These are phyloP conservation scores for Lanius collurio DNA, from an alignment of 2,113 vertebrate species.

Conservation along the genomic window DNA sequence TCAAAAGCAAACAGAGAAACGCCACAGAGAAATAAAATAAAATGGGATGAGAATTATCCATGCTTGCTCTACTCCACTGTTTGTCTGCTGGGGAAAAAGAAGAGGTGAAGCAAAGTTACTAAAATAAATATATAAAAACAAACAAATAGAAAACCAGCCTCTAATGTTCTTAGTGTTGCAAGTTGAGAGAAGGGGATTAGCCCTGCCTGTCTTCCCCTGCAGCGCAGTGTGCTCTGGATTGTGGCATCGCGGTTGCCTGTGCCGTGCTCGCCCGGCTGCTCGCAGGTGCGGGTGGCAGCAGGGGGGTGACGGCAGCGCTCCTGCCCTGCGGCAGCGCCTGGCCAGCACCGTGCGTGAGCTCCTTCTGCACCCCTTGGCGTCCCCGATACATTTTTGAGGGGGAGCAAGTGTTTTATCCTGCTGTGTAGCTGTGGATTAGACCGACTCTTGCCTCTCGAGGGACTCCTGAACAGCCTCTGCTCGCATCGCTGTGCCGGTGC, in stretches of 20 bases:
- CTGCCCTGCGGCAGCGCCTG: background rate
- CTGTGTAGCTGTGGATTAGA: background rate
- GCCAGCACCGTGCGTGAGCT: accelerated
- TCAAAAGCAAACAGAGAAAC: conserved; percentile 55
- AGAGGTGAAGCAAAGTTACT: background rate
- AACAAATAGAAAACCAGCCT: background rate
- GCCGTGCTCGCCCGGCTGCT: background rate
- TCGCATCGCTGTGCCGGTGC: background rate
- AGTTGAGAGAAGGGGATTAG: background rate
- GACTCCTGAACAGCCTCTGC: background rate
- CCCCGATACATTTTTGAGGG: background rate
- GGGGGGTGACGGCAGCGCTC: background rate
- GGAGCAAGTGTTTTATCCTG: background rate
- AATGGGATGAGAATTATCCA: conserved; percentile 46
- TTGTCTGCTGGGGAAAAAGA: conserved; percentile 2
- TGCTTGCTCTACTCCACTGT: background rate
- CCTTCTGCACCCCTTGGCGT: background rate
- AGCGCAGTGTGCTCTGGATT: background rate
- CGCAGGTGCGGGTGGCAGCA: background rate
- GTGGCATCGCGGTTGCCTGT: background rate
- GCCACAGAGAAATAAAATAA: conserved; percentile 54
- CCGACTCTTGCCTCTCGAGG: background rate
- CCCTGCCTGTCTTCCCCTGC: background rate
- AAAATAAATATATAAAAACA: conserved; percentile 5
- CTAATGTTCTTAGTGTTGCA: background rate